Evolutionary conservation across 1,140 invertebrate genomes (phyloP).

Genomic region (Neodiprion pinetum): DNA sequence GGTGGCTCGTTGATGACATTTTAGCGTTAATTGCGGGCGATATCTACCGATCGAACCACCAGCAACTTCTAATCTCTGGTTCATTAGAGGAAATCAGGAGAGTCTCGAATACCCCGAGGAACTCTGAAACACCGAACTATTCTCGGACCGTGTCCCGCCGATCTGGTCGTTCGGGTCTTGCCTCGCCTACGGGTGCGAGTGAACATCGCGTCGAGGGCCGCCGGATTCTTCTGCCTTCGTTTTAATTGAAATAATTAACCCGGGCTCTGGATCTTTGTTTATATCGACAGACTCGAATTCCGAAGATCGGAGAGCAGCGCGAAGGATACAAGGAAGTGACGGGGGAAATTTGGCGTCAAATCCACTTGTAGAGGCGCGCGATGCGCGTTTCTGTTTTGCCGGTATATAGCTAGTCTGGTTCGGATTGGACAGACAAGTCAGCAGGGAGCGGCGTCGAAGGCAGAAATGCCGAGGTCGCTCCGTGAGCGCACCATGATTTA

Average conservation of each 20-base stretch:
- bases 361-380: not conserved
- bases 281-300: no score
- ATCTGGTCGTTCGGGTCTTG: not conserved
- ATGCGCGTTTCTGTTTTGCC: not conserved
- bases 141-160: not conserved
- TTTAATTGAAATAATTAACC: constrained; percentile 5
- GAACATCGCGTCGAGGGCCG: not conserved
- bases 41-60: constrained; percentile 44
- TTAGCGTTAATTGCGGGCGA: constrained; percentile 55
- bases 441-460: constrained; percentile 31
- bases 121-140: not conserved
- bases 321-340: not conserved
- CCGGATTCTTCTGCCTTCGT: not conserved
- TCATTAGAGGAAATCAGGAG: constrained; percentile 47
- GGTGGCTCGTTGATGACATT: constrained; percentile 51
- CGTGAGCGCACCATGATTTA: constrained; percentile 55
- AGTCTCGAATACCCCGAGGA: constrained; percentile 44
- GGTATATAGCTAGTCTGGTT: not conserved
- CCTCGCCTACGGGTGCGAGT: not conserved
- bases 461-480: constrained; percentile 47
- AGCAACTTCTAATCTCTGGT: constrained; percentile 55
- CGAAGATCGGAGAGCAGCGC: not conserved
- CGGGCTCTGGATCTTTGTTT: not conserved
- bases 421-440: constrained; percentile 13
- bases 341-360: not conserved